Conservation (phyloP, 1,140 invertebrate genomes). For the Neodiprion pinetum region DNA sequence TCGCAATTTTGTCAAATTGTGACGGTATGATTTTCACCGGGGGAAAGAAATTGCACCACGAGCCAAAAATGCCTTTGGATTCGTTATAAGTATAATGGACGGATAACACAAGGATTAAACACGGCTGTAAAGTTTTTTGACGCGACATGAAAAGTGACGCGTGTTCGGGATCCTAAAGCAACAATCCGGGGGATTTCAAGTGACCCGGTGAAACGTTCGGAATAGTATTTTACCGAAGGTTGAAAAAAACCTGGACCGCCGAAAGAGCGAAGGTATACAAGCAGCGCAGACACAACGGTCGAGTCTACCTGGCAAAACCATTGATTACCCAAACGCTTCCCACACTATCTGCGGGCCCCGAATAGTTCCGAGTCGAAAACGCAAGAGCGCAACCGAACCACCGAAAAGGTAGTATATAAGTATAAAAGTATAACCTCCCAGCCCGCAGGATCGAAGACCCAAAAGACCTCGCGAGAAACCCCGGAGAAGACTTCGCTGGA, state of each 20-base stretch:
- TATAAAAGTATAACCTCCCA: conserved; percentile 2
- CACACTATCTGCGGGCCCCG: conserved; percentile 50
- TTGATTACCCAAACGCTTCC: conserved; percentile 62
- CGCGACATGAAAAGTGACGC: too few relatives aligned
- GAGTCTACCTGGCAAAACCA: conserved; percentile 58
- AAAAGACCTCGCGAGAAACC: neutral
- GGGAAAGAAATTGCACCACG: too few relatives aligned
- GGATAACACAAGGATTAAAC: too few relatives aligned
- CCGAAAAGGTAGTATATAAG: conserved; percentile 3
- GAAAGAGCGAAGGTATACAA: conserved; percentile 40
- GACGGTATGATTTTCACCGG: too few relatives aligned
- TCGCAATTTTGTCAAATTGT: too few relatives aligned
- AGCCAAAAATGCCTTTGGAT: too few relatives aligned
- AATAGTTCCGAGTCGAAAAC: conserved; percentile 41
- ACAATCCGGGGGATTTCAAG: neutral
- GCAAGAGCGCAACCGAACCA: neutral
- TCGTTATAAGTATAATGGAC: too few relatives aligned
- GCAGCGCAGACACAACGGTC: neutral
- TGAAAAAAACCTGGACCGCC: conserved; percentile 36
- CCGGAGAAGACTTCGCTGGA: too few relatives aligned
- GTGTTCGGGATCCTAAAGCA: too few relatives aligned
- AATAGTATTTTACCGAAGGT: neutral
- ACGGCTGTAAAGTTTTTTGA: too few relatives aligned
- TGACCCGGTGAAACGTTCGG: neutral
- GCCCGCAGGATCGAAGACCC: neutral